Percentiles rank a stretch among this genome's conserved stretches.
Evolutionary conservation across 1,140 invertebrate genomes (phyloP).

Genomic region (Ceratosolen solmsi): DNA sequence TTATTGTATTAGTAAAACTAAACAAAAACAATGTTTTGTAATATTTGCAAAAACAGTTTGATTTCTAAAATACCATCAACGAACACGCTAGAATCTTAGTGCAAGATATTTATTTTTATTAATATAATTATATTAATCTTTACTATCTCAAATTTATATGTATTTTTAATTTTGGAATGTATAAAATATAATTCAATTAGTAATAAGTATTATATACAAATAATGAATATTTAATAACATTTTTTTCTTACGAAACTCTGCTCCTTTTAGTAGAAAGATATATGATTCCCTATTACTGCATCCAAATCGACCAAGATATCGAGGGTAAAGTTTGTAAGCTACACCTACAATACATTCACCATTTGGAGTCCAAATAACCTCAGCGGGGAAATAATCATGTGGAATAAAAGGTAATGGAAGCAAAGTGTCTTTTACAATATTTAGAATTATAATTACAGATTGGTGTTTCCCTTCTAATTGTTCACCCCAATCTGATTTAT

Average conservation of each 20-base stretch:
- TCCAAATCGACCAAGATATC: conserved; percentile 84
- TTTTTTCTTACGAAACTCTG: conserved; percentile 73
- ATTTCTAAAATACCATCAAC: too few species aligned
- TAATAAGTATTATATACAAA: neutral
- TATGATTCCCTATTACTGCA: conserved; percentile 83
- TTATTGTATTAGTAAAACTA: too few species aligned
- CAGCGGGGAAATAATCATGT: conserved; percentile 77
- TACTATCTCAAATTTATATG: too few species aligned
- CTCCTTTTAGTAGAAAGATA: conserved; percentile 76
- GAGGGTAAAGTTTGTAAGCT: conserved; percentile 79
- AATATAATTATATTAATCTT: too few species aligned
- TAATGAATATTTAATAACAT: too few species aligned
- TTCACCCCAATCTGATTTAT: conserved; percentile 87
- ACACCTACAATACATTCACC: conserved; percentile 81
- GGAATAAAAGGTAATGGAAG: conserved; percentile 76
- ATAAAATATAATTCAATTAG: too few species aligned
- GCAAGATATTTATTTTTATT: too few species aligned
- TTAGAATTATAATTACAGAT: conserved; percentile 81
- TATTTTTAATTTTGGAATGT: too few species aligned
- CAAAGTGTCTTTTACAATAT: conserved; percentile 76
- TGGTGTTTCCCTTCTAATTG: conserved; percentile 79
- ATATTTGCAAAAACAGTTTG: too few species aligned
- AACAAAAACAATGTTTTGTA: too few species aligned
- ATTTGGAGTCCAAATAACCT: conserved; percentile 79
- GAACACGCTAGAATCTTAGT: too few species aligned